phyloP scores from a whole-genome alignment of 2,797 vertebrate species.

The Alca torda region DNA sequence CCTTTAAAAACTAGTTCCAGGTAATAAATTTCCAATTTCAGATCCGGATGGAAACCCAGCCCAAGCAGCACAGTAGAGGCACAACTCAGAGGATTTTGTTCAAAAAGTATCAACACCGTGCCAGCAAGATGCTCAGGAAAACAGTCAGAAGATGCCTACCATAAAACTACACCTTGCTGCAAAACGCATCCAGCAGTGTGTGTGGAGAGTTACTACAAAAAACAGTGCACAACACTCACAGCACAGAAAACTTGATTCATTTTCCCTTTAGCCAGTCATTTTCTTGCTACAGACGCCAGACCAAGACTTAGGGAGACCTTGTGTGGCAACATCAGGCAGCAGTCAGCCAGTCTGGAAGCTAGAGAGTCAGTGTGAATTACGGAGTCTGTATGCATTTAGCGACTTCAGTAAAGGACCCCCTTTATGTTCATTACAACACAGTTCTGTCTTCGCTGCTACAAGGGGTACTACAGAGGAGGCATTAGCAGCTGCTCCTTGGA shows the following conservation, averaged over 20 bases:
- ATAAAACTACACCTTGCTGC: background rate
- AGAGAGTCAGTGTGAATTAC: background rate
- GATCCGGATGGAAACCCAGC: conserved; percentile 7
- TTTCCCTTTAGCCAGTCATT: background rate
- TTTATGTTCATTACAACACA: conserved; percentile 52
- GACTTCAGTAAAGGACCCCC: conserved; percentile 12
- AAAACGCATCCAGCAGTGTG: background rate
- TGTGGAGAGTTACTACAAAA: background rate
- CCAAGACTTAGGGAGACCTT: conserved; percentile 19
- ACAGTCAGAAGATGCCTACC: background rate
- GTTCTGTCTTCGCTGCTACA: conserved; percentile 27
- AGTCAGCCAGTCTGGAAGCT: conserved; percentile 41
- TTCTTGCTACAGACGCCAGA: background rate
- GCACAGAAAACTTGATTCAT: background rate
- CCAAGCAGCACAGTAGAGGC: background rate
- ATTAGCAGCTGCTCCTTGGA: background rate
- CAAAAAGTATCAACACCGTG: background rate
- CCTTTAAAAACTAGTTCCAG: conserved; percentile 45
- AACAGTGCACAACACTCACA: background rate
- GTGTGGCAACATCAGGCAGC: conserved; percentile 22
- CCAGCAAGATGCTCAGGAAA: background rate
- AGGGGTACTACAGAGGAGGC: background rate
- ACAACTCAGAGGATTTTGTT: background rate
- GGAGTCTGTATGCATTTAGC: conserved; percentile 11
- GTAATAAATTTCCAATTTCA: conserved; percentile 51